Evolutionary conservation across 1,140 invertebrate species (phyloP), one percentile per base, ranked within the genome.

Genomic region (Apis cerana): DNA sequence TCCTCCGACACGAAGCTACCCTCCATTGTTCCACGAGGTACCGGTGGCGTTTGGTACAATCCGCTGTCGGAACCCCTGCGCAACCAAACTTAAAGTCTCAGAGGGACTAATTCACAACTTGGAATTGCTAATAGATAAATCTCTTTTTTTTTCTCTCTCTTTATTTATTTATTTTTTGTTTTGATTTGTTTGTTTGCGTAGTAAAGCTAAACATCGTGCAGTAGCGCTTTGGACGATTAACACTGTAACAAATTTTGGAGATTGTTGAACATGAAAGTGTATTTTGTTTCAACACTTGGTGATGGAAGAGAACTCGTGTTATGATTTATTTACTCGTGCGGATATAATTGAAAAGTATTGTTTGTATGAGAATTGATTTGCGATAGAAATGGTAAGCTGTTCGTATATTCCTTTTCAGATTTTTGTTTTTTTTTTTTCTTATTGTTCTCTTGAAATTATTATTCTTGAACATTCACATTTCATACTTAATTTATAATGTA

Each of bases 61-160:
- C 95, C 95, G 84, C 94, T 95, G 84, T 95, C 95, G 48, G 95
- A 95, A 67, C 94, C 94, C 93, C 95, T 95, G 90, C 83, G 83
- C 75, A 82, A 88, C 69, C 71, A 88, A 88, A 88, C 79, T 87
- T 50, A 75, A 78, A 64, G 61, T 82, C 80, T 88, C 78, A 87
- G 13, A 75, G 82, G 82, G 62, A 82, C 64, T 75, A 65, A 79
- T 75, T 62, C 75, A 65, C 78, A 78, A 52, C 80, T 68, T 59
- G 43, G 54, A 54, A 71, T 76, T 68, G 72, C 64, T 67, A 77
- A 87, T 83, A 58, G 54, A 64, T 85, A 58, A 65, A 69, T 75
- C 43, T 52, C 23, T 23, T 68, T 64, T 17, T 48, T 54, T 19
- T 54, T 17, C 27, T n/a, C 27, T 59, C 23, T 75, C n/a, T 48